These are phyloP conservation scores for Chanos chanos DNA, from an alignment of 2,797 vertebrate genomes.

Conservation along the genomic window DNA sequence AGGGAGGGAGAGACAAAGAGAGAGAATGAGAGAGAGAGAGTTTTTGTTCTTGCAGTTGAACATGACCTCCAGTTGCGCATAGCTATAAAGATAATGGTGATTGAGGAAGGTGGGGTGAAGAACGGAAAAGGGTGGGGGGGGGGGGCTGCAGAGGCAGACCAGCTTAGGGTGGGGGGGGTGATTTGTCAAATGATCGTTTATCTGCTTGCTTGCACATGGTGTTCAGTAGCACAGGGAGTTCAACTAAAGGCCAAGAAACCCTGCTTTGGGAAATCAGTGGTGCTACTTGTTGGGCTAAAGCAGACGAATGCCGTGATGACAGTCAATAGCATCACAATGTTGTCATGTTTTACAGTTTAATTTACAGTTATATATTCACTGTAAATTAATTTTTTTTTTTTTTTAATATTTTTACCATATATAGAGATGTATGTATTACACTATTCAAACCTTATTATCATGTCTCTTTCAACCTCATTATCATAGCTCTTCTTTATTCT, in stretches of 20 bases:
- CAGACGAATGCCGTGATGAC: too few relatives aligned
- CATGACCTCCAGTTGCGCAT: conserved; percentile 40
- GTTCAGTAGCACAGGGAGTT: conserved; percentile 38
- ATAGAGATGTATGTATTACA: too few relatives aligned
- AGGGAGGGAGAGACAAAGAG: conserved; percentile 19
- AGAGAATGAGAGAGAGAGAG: conserved; percentile 27
- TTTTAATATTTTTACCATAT: too few relatives aligned
- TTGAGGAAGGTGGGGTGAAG: conserved; percentile 33
- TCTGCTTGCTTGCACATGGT: conserved; percentile 38
- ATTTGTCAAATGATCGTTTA: conserved; percentile 50
- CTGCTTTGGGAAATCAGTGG: too few relatives aligned
- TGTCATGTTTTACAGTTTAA: too few relatives aligned
- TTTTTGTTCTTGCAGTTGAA: conserved; percentile 35
- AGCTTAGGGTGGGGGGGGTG: conserved; percentile 18
- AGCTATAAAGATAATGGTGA: conserved; percentile 50
- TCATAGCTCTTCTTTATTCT: too few relatives aligned
- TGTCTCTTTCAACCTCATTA: too few relatives aligned
- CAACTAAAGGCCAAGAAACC: conserved; percentile 42
- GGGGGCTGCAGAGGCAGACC: background rate
- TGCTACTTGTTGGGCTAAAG: too few relatives aligned
- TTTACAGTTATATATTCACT: too few relatives aligned
- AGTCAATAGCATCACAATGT: too few relatives aligned
- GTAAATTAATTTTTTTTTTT: too few relatives aligned
- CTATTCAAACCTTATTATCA: too few relatives aligned
- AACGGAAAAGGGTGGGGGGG: conserved; percentile 13